A percentile compares a stretch with the other conserved stretches of the same genome.
Conservation (phyloP, 2,113 vertebrate genomes). For the Riparia riparia region DNA sequence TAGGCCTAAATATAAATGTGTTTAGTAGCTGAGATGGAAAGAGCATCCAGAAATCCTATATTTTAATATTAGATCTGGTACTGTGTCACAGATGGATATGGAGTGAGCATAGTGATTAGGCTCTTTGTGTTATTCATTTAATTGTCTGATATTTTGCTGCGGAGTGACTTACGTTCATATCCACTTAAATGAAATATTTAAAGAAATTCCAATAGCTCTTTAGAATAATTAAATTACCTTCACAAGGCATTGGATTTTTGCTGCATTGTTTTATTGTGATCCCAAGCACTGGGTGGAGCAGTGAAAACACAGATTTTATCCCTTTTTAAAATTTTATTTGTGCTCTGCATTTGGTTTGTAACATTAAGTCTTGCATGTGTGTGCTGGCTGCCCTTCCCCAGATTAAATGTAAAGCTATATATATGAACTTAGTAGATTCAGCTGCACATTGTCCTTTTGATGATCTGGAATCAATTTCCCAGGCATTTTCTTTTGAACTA, state of each 20-base stretch:
- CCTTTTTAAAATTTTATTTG: neutral
- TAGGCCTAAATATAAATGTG: neutral
- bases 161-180: slow-evolving; percentile 20
- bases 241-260: neutral
- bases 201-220: neutral
- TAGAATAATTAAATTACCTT: neutral
- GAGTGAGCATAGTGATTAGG: slow-evolving; percentile 12
- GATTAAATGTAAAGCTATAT: neutral
- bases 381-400: neutral
- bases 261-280: neutral
- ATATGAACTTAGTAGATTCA: neutral
- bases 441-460: neutral
- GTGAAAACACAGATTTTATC: neutral
- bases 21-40: neutral
- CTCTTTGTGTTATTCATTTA: slow-evolving; percentile 1
- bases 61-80: slow-evolving; percentile 14
- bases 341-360: neutral
- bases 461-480: neutral
- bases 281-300: neutral
- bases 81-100: neutral
- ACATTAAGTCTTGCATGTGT: neutral
- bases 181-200: neutral
- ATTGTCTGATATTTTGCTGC: slow-evolving; percentile 15
- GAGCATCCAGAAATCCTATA: neutral
- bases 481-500: neutral